Evolutionary conservation across 2,888 invertebrate species (phyloP), one percentile per base, ranked within the genome.

Genomic region (Aspidapion aeneum): DNA sequence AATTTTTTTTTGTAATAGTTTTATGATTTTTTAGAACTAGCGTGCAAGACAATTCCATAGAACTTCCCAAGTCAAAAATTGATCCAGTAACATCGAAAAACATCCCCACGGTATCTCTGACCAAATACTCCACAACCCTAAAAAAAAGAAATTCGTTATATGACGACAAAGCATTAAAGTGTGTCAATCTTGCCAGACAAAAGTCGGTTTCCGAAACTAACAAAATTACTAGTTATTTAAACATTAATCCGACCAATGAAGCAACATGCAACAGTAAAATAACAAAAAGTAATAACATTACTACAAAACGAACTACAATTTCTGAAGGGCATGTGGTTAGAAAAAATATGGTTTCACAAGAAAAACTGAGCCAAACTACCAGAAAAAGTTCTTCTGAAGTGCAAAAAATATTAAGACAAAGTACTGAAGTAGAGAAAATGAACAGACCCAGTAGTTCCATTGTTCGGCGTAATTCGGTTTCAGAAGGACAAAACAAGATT

Each of bases 141-240:
- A 35, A 3, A 3, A 35, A 12, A 35, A 35, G 35, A 12, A 7
- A 7, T 35, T 35, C 35, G 3, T 35, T 12, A 35, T 7, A 7
- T 35, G 35, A 35, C 3, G 35, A 35, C 12, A 35, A 35, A 35
- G 3, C 35, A 35, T 7, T 12, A 7, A 35, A 35, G 12, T 35
- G 16, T 3, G 18, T 62, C 1, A 58, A 57, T 21, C 18, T 60
- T 16, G 52, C 55, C 18, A 61, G 67, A 58, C 57, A 63, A 54
- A 67, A 67, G 58, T 67, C 67, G 7, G 57, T 65, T 35, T 62
- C 63, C 18, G 63, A 65, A 49, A 48, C 22, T 18, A 52, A 55
- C 20, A 52, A 48, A 20, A 22, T 21, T 1, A 12, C 1, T 20
- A 49, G 56, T 60, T 58, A 17, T n/a, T 35, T 35, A 35, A 35